These are phyloP conservation scores for Augochlorella aurata DNA, from an alignment of 2,888 invertebrate species.

Conservation along the genomic window DNA sequence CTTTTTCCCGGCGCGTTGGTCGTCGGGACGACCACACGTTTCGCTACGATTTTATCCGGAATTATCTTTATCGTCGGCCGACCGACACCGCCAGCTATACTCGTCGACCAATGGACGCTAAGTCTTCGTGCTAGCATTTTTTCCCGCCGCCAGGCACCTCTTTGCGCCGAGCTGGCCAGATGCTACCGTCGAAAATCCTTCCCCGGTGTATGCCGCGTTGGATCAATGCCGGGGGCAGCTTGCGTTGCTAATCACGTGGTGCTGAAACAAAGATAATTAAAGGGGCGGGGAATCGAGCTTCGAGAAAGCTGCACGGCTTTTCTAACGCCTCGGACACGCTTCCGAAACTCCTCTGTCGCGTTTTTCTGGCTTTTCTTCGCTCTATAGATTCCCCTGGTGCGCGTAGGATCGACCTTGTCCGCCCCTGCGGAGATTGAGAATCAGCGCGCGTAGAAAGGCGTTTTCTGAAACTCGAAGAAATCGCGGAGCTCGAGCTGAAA, in stretches of 20 bases:
- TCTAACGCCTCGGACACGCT: not conserved
- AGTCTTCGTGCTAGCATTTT: constrained; percentile 28
- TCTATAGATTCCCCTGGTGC: not conserved
- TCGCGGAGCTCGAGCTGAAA: not conserved
- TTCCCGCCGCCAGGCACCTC: constrained; percentile 3
- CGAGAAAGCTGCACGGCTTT: constrained; percentile 11
- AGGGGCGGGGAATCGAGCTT: constrained; percentile 16
- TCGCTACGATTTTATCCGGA: constrained; percentile 21
- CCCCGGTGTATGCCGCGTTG: constrained; percentile 48
- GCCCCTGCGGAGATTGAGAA: not conserved
- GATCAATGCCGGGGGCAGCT: constrained; percentile 57
- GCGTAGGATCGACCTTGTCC: not conserved
- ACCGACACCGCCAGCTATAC: constrained; percentile 6
- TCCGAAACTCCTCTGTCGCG: not conserved
- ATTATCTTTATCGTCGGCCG: constrained; percentile 37
- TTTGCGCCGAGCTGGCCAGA: constrained; percentile 20
- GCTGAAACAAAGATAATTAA: constrained; percentile 55
- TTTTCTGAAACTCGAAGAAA: not conserved
- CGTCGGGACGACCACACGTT: constrained; percentile 3
- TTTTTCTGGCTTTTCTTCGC: not conserved
- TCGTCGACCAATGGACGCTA: constrained; percentile 31
- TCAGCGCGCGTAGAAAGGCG: not conserved
- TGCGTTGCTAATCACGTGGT: constrained; percentile 62
- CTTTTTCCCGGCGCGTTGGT: constrained; percentile 9
- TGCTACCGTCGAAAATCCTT: constrained; percentile 28